phyloP scores from a whole-genome alignment of 2,113 vertebrate species.

The Lepidothrix coronata region DNA sequence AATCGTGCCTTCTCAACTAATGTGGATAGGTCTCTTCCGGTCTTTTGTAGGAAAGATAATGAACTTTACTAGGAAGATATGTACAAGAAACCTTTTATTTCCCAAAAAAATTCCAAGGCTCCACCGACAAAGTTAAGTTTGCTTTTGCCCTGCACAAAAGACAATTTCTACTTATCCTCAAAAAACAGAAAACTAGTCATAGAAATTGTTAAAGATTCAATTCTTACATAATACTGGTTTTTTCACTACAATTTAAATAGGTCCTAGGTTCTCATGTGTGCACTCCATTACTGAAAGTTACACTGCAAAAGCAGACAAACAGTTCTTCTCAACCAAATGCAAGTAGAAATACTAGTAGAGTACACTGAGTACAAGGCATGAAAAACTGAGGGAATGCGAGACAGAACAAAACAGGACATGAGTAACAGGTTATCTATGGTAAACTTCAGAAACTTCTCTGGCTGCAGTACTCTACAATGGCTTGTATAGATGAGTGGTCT shows the following conservation, averaged over 20 bases:
- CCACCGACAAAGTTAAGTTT: neutral
- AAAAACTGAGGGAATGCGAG: neutral
- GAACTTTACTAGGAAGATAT: neutral
- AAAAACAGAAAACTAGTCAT: neutral
- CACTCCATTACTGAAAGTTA: neutral
- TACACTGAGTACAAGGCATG: fast-evolving
- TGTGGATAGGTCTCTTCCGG: neutral
- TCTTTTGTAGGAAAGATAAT: neutral
- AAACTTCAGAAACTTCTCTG: neutral
- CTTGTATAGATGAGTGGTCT: neutral
- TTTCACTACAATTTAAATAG: neutral
- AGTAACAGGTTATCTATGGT: neutral
- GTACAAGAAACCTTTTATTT: neutral
- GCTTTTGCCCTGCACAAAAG: neutral
- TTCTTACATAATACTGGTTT: neutral
- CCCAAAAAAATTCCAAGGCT: neutral
- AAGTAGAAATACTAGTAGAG: neutral
- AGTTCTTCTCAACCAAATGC: neutral
- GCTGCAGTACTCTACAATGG: neutral
- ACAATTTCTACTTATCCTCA: neutral
- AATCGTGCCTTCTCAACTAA: neutral
- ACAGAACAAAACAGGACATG: neutral
- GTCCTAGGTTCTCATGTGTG: neutral
- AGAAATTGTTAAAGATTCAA: neutral
- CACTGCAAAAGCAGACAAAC: neutral